Evolutionary conservation across 1,140 invertebrate species (phyloP).

Genomic region (Papilio polyxenes): DNA sequence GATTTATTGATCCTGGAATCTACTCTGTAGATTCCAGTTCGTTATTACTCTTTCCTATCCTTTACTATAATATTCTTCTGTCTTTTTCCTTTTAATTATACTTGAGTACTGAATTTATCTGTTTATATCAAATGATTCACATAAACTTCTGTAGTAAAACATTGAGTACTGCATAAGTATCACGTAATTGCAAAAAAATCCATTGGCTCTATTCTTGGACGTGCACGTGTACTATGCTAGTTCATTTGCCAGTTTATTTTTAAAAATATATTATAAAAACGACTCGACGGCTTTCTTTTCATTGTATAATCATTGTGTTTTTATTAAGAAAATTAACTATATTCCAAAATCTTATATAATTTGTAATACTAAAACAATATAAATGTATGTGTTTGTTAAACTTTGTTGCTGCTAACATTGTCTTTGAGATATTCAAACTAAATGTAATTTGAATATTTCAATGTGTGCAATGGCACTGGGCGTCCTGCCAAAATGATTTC

Average conservation of each 20-base stretch:
- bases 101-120: neutral
- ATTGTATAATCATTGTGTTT: neutral
- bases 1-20: too few species aligned
- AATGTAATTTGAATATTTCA: neutral
- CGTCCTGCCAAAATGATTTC: constrained; percentile 48
- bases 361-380: neutral
- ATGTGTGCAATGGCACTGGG: constrained; percentile 33
- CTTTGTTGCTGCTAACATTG: neutral
- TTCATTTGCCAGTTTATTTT: neutral
- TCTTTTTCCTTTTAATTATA: neutral
- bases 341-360: neutral
- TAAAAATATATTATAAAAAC: neutral
- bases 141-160: neutral
- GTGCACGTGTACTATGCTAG: neutral
- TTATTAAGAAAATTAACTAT: neutral
- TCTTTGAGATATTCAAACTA: constrained; percentile 32
- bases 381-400: neutral
- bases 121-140: neutral
- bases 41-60: neutral
- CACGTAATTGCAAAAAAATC: neutral
- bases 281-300: neutral
- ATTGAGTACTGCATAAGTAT: neutral
- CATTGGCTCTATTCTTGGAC: constrained; percentile 5
- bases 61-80: neutral
- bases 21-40: too few species aligned